Evolutionary conservation across 37 sponge, comb jelly and placozoan genomes (phyloP).

Genomic region (Tethya wilhelma): DNA sequence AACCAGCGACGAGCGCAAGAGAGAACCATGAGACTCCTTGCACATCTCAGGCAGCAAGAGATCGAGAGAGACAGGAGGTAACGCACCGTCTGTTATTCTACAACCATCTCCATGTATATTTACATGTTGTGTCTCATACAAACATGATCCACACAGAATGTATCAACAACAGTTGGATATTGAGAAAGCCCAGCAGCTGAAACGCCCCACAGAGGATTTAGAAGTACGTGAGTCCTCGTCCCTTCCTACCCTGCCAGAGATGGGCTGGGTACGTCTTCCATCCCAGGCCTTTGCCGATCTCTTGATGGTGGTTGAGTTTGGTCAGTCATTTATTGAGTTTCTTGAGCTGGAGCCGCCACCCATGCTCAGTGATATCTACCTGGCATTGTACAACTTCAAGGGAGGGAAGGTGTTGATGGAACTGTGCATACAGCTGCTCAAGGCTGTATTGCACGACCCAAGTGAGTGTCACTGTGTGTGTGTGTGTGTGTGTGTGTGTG

Average conservation of each 20-base stretch:
- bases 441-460: constrained; percentile 38
- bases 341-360: constrained; percentile 56
- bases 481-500: constrained; percentile 9
- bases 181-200: constrained; percentile 77
- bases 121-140: too few relatives aligned
- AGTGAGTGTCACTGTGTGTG: not conserved
- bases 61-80: constrained; percentile 34
- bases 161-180: constrained; percentile 65
- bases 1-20: constrained; percentile 44
- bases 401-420: constrained; percentile 20
- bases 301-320: constrained; percentile 84
- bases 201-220: constrained; percentile 82
- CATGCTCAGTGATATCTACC: constrained; percentile 38
- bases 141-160: too few relatives aligned
- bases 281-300: constrained; percentile 73
- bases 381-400: constrained; percentile 25
- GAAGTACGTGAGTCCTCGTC: constrained; percentile 25
- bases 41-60: constrained; percentile 53
- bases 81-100: too few relatives aligned
- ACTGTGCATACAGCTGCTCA: constrained; percentile 42
- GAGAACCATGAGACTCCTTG: constrained; percentile 44
- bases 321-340: constrained; percentile 75
- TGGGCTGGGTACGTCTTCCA: constrained; percentile 58
- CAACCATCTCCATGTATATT: too few relatives aligned
- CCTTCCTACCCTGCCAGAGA: constrained; percentile 54